Conservation (phyloP, 2,888 invertebrate species). For the Cloeon dipterum region DNA sequence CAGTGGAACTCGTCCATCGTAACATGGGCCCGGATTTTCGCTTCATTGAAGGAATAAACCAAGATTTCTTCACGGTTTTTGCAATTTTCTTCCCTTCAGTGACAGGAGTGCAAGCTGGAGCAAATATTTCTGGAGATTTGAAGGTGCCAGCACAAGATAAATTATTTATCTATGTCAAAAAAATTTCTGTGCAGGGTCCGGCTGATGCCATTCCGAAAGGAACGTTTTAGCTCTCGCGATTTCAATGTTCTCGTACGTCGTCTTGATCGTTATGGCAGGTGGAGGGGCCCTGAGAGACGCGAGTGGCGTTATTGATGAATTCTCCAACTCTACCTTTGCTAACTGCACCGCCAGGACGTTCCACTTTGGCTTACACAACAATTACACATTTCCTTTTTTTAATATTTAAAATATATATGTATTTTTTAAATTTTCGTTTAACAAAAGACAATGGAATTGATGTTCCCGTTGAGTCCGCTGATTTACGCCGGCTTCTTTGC, state of each 20-base stretch:
- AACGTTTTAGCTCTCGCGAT: conserved; percentile 67
- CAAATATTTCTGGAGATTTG: conserved; percentile 93
- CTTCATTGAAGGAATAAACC: too few species aligned
- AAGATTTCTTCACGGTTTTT: too few species aligned
- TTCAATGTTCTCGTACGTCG: conserved; percentile 67
- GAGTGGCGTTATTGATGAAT: conserved; percentile 38
- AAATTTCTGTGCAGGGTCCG: conserved; percentile 73
- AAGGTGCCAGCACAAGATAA: too few species aligned
- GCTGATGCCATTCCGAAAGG: conserved; percentile 83
- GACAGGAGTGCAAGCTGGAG: conserved; percentile 93
- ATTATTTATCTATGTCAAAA: too few species aligned
- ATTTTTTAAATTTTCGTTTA: conserved; percentile 39
- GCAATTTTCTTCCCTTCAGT: too few species aligned
- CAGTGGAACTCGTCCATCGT: too few species aligned
- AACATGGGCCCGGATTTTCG: too few species aligned
- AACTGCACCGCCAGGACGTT: conserved; percentile 22
- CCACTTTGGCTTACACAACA: too few species aligned
- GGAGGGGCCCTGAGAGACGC: conserved; percentile 58
- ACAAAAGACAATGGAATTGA: conserved; percentile 87
- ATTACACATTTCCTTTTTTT: too few species aligned
- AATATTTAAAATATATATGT: too few species aligned
- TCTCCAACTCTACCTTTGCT: conserved; percentile 26
- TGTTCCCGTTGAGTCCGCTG: too few species aligned
- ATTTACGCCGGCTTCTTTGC: too few species aligned
- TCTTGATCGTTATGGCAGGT: conserved; percentile 64